These are phyloP conservation scores for Plecturocebus donacophilus DNA, from an alignment of 2,113 vertebrate species.

Conservation along the genomic window DNA sequence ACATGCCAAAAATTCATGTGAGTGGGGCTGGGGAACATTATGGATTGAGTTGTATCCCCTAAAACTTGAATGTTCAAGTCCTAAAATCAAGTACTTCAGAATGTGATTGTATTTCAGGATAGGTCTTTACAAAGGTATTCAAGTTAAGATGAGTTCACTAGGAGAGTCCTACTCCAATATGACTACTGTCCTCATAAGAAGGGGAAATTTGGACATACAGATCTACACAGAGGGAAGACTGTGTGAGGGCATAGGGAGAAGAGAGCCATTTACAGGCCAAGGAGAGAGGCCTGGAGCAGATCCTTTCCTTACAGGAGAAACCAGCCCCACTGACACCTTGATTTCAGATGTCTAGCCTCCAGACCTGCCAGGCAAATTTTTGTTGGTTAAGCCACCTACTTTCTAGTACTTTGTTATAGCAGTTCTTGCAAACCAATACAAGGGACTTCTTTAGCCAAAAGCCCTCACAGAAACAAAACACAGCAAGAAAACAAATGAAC, in stretches of 20 bases:
- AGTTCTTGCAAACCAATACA: neutral
- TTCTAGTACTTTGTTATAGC: neutral
- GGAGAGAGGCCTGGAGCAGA: neutral
- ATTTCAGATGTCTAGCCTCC: neutral
- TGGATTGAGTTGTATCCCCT: neutral
- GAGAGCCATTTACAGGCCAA: fast-evolving
- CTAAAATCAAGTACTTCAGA: neutral
- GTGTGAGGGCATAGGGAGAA: neutral
- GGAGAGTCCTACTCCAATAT: neutral
- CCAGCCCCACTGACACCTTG: neutral
- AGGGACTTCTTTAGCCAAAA: neutral
- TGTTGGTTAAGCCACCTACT: neutral
- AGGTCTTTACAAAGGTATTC: neutral
- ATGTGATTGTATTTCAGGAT: neutral
- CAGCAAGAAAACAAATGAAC: neutral
- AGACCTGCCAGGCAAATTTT: neutral
- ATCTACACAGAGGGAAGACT: neutral
- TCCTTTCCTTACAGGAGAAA: neutral
- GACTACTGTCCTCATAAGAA: neutral
- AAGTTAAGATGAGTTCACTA: neutral
- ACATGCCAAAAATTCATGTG: neutral
- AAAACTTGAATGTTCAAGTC: neutral
- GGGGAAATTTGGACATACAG: neutral
- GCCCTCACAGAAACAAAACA: neutral
- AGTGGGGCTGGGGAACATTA: neutral